Evolutionary conservation across 2,888 invertebrate genomes (phyloP).

Genomic region (Campopleginae sp.): DNA sequence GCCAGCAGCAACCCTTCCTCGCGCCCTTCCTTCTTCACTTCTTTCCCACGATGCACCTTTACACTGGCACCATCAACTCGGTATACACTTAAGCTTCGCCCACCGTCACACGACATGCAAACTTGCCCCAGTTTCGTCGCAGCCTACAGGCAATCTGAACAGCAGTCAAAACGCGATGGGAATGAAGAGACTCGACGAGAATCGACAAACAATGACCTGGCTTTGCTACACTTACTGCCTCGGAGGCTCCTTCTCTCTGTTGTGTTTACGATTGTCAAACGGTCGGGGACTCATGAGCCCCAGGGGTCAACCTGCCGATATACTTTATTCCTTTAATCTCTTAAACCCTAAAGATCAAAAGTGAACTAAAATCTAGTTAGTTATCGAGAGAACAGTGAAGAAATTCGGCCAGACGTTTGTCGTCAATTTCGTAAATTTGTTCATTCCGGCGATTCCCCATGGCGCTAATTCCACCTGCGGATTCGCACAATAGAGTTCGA

Average conservation of each 20-base stretch:
- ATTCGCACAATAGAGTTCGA: constrained; percentile 48
- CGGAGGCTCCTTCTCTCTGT: constrained; percentile 37
- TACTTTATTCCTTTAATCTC: constrained; percentile 11
- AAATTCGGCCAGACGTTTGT: constrained; percentile 33
- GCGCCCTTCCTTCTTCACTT: constrained; percentile 47
- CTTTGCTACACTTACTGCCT: constrained; percentile 42
- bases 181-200: constrained; percentile 46
- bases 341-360: too few relatives aligned
- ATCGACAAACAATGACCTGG: constrained; percentile 62
- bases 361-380: not conserved
- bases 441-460: constrained; percentile 33
- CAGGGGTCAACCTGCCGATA: constrained; percentile 38
- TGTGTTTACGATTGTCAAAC: constrained; percentile 37
- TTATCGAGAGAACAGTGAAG: not conserved
- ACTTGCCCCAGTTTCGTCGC: constrained; percentile 74
- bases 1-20: constrained; percentile 67
- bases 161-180: constrained; percentile 59
- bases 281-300: not conserved
- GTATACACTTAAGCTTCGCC: constrained; percentile 51
- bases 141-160: constrained; percentile 45
- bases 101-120: constrained; percentile 69
- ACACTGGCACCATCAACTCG: constrained; percentile 20
- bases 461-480: constrained; percentile 33
- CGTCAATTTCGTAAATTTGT: constrained; percentile 52
- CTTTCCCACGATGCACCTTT: constrained; percentile 18